Evolutionary conservation across 2,888 invertebrate species (phyloP).

Genomic region (Mesorhabditis spiculigera): DNA sequence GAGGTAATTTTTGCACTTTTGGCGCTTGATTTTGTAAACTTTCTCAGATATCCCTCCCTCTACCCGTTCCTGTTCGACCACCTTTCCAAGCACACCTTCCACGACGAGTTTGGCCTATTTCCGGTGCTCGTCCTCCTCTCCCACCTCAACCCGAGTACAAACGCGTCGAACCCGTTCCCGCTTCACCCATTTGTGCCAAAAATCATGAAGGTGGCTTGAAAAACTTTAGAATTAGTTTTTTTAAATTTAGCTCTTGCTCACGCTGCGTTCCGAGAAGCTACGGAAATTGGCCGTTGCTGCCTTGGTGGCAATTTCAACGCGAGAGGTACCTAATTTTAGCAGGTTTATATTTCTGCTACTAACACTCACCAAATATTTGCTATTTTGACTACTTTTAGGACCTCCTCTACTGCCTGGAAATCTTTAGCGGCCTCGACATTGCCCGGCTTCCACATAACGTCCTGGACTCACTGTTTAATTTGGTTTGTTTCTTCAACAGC

Average conservation of each 20-base stretch:
- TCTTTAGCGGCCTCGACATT: background rate
- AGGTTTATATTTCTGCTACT: no score
- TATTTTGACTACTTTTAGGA: background rate
- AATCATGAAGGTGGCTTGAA: background rate
- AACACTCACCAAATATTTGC: background rate
- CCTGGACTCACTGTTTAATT: background rate
- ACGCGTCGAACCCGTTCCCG: background rate
- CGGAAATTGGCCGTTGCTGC: conserved; percentile 42
- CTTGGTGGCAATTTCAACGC: conserved; percentile 30
- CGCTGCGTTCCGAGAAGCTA: conserved; percentile 32
- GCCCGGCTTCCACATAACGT: background rate
- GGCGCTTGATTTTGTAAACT: conserved; percentile 12
- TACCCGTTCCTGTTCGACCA: conserved; percentile 17
- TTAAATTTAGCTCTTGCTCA: conserved; percentile 21
- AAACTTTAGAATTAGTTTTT: conserved; percentile 15
- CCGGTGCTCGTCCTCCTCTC: conserved; percentile 36
- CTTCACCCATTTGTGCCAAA: background rate
- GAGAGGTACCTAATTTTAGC: conserved; percentile 18
- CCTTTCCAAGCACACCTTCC: background rate
- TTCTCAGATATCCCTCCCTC: conserved; percentile 17
- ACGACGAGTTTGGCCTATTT: conserved; percentile 27
- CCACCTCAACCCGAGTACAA: conserved; percentile 31
- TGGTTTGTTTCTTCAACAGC: background rate
- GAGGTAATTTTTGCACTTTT: conserved; percentile 19
- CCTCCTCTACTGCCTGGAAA: background rate